These are phyloP conservation scores for Perizoma affinitatum DNA, from an alignment of 2,888 invertebrate genomes.

Conservation along the genomic window DNA sequence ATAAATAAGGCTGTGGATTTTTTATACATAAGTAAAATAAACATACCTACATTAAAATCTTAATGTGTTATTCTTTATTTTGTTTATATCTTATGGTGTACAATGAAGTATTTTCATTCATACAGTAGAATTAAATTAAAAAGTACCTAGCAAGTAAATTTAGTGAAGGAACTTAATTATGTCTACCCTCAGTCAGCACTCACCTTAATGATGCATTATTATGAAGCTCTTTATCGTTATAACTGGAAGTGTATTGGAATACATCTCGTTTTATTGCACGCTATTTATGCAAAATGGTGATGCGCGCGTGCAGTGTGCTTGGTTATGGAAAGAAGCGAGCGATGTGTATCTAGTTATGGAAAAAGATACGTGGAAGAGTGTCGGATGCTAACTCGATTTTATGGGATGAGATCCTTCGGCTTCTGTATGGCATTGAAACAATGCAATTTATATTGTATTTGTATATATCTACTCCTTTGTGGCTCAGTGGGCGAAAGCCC, in stretches of 20 bases:
- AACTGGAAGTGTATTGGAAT: neutral
- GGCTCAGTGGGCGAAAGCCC: too few relatives aligned
- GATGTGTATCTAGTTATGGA: constrained; percentile 11
- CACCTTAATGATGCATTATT: constrained; percentile 1
- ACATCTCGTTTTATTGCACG: constrained; percentile 9
- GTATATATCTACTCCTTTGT: too few relatives aligned
- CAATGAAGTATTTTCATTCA: too few relatives aligned
- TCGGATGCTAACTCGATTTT: constrained; percentile 9
- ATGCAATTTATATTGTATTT: too few relatives aligned
- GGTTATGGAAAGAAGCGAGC: constrained; percentile 12
- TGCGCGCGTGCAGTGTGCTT: constrained; percentile 16
- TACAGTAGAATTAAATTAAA: too few relatives aligned
- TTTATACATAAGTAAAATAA: too few relatives aligned
- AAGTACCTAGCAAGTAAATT: too few relatives aligned
- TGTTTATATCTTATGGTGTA: too few relatives aligned
- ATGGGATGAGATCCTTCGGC: constrained; percentile 1
- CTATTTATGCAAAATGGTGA: constrained; percentile 24
- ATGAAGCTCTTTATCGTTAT: constrained; percentile 1
- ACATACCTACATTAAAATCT: too few relatives aligned
- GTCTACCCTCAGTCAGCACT: neutral
- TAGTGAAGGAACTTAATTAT: neutral
- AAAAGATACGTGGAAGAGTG: constrained; percentile 8
- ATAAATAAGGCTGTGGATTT: too few relatives aligned
- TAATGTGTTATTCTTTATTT: too few relatives aligned
- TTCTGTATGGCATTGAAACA: neutral